phyloP scores from a whole-genome alignment of 1,140 invertebrate genomes.

The Atta texana region DNA sequence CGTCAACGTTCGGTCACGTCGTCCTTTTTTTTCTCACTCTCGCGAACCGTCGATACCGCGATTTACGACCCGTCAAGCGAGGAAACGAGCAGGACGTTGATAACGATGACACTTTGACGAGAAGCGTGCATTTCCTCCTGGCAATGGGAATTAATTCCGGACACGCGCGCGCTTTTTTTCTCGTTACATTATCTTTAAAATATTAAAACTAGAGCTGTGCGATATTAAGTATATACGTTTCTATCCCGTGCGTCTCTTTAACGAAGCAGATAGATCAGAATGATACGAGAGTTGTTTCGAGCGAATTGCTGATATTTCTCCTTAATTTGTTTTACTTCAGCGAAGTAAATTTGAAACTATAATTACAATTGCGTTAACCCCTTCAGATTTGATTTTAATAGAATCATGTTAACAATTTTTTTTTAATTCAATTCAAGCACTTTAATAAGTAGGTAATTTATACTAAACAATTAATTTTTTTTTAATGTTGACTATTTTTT shows the following conservation, averaged over 20 bases:
- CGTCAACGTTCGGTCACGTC: slow-evolving; percentile 27
- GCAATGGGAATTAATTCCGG: slow-evolving; percentile 61
- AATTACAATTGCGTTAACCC: too few species aligned
- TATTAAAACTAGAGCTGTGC: slow-evolving; percentile 3
- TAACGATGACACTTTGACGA: slow-evolving; percentile 75
- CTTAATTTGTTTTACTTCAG: neutral
- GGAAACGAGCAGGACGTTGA: slow-evolving; percentile 74
- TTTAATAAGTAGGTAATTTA: too few species aligned
- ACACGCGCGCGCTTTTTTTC: slow-evolving; percentile 10
- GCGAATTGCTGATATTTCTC: neutral
- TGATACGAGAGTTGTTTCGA: neutral
- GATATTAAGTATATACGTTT: neutral
- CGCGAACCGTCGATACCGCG: slow-evolving; percentile 68
- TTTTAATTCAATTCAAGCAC: too few species aligned
- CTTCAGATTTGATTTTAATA: too few species aligned
- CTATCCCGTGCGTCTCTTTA: too few species aligned
- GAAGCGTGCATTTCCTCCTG: slow-evolving; percentile 33
- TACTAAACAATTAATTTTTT: too few species aligned
- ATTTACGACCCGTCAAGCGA: slow-evolving; percentile 73
- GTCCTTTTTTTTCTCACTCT: slow-evolving; percentile 28
- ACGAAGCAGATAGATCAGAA: too few species aligned
- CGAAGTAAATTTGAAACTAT: neutral
- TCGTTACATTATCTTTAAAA: slow-evolving; percentile 22
- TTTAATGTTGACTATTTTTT: too few species aligned
- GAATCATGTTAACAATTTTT: too few species aligned